These are phyloP conservation scores for Polymixis lichenea DNA, from an alignment of 2,888 invertebrate species.

Conservation along the genomic window DNA sequence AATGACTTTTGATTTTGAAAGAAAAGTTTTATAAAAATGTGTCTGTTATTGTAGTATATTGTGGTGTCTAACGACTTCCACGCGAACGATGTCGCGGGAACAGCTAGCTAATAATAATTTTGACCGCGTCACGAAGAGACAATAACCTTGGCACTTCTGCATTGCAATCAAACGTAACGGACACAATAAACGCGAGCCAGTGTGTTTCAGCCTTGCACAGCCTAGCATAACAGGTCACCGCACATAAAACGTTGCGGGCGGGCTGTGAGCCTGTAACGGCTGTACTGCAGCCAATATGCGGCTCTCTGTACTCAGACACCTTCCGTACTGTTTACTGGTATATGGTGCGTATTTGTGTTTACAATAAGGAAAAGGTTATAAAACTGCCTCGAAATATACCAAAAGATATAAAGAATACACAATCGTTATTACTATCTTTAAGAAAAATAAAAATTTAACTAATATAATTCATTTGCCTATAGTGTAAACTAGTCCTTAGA, in stretches of 20 bases:
- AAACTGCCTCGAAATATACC: too few relatives aligned
- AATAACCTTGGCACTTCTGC: conserved; percentile 15
- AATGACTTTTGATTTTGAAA: too few relatives aligned
- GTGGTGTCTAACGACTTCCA: too few relatives aligned
- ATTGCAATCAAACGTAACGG: conserved; percentile 4
- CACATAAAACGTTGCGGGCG: conserved; percentile 59
- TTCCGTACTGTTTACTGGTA: neutral
- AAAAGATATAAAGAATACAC: too few relatives aligned
- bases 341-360: neutral
- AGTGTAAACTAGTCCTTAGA: too few relatives aligned
- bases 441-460: too few relatives aligned
- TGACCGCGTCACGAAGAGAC: neutral
- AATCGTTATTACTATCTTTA: too few relatives aligned
- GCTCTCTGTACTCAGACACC: conserved; percentile 14
- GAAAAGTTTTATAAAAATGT: too few relatives aligned
- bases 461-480: too few relatives aligned
- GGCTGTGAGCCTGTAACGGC: conserved; percentile 19
- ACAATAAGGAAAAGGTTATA: too few relatives aligned
- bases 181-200: conserved; percentile 19
- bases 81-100: too few relatives aligned
- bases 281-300: conserved; percentile 48
- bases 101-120: neutral
- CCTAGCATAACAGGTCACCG: conserved; percentile 47
- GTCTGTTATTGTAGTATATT: too few relatives aligned
- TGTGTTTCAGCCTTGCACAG: conserved; percentile 25